Evolutionary conservation across 1,140 invertebrate genomes (phyloP).

Genomic region (Chionoecetes opilio): DNA sequence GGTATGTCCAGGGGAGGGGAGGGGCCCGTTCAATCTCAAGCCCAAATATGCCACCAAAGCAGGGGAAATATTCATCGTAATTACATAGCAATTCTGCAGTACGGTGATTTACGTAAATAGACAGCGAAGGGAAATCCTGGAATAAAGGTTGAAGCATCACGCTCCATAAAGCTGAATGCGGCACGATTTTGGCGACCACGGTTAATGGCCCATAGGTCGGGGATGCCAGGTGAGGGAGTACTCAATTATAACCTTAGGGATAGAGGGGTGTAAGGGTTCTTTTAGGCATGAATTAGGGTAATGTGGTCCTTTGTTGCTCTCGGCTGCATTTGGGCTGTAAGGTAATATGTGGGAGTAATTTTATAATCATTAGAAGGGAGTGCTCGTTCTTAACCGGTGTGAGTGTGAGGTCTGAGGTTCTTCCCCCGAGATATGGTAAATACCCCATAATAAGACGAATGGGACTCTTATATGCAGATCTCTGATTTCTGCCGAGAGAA

Average conservation of each 20-base stretch:
- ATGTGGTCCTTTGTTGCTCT: background rate
- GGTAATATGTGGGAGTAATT: conserved; percentile 7
- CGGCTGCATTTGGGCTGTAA: background rate
- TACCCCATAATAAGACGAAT: background rate
- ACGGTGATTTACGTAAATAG: conserved; percentile 21
- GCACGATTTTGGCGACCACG: background rate
- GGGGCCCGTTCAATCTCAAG: background rate
- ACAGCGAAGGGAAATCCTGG: background rate
- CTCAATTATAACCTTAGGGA: background rate
- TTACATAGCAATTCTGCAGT: conserved; percentile 20
- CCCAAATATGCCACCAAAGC: background rate
- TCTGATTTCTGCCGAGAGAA: background rate
- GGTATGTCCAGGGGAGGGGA: background rate
- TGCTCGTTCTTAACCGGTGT: background rate
- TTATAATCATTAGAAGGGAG: background rate
- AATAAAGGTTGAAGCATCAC: background rate
- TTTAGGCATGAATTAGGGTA: background rate
- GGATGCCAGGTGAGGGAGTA: background rate
- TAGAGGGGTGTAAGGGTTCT: background rate
- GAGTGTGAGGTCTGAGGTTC: background rate
- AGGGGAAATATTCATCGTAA: conserved; percentile 10
- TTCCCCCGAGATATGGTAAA: background rate
- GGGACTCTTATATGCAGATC: background rate
- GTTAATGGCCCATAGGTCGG: conserved; percentile 16
- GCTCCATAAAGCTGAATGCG: background rate